Evolutionary conservation across 2,113 vertebrate genomes (phyloP).

Genomic region (Mola mola): DNA sequence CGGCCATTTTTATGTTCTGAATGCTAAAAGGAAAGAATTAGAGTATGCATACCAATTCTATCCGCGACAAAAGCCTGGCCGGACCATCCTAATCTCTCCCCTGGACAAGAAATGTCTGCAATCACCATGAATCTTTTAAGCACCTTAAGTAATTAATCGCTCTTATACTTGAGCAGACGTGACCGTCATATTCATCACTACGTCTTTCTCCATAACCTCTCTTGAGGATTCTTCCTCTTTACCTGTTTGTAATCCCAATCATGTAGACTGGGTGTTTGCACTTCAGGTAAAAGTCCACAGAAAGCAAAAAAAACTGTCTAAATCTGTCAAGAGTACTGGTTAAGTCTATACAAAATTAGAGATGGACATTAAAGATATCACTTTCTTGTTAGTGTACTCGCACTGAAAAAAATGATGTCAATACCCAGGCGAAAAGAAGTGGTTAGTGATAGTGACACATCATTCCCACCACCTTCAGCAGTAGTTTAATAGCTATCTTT

Average conservation of each 20-base stretch:
- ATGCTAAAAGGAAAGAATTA: conserved; percentile 6
- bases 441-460: too few species aligned
- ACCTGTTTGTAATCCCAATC: not conserved
- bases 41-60: conserved; percentile 40
- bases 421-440: too few species aligned
- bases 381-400: too few species aligned
- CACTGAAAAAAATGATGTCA: too few species aligned
- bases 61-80: conserved; percentile 42
- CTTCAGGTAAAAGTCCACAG: too few species aligned
- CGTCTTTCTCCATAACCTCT: conserved; percentile 4
- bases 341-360: too few species aligned
- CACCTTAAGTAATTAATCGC: conserved; percentile 56
- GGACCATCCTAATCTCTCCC: conserved; percentile 18
- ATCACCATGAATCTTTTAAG: conserved; percentile 49
- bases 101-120: conserved; percentile 43
- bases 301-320: too few species aligned
- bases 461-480: too few species aligned
- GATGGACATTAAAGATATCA: too few species aligned
- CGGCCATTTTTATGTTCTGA: conserved; percentile 23
- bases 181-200: conserved; percentile 43
- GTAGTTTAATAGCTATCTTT: too few species aligned
- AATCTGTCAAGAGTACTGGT: too few species aligned
- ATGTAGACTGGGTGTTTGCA: not conserved
- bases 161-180: conserved; percentile 36
- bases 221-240: not conserved